phyloP scores from a whole-genome alignment of 2,113 vertebrate genomes.

The Ibidorhyncha struthersii region DNA sequence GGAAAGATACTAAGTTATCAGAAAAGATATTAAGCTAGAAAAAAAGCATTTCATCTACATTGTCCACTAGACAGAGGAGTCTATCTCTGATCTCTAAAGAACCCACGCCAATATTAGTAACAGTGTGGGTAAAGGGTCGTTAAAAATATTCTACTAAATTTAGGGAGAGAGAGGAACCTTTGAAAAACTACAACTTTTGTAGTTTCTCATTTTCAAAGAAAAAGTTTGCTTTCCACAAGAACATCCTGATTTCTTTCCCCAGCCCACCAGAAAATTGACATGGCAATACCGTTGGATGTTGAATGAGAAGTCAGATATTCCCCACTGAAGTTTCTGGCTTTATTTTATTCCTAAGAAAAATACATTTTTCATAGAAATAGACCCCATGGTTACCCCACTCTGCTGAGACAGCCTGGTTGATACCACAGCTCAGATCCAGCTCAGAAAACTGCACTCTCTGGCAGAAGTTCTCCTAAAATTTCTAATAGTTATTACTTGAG shows the following conservation, averaged over 20 bases:
- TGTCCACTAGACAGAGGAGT: not conserved
- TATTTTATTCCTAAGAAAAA: not conserved
- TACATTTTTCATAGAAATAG: not conserved
- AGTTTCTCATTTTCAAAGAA: not conserved
- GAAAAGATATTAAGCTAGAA: not conserved
- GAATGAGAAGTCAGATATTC: not conserved
- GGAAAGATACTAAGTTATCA: constrained; percentile 8
- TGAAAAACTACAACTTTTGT: not conserved
- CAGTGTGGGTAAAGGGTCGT: not conserved
- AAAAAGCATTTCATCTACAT: not conserved
- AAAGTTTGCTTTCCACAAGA: not conserved
- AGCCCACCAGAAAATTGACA: not conserved
- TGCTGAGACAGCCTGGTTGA: not conserved
- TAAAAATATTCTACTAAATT: not conserved
- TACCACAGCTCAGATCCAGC: not conserved
- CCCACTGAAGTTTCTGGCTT: not conserved
- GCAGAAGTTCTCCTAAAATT: not conserved
- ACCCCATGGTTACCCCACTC: not conserved
- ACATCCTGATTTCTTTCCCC: not conserved
- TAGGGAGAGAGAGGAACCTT: not conserved
- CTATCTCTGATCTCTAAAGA: not conserved
- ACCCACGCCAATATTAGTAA: not conserved
- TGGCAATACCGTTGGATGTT: not conserved
- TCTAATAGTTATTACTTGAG: not conserved
- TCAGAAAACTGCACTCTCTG: not conserved